phyloP scores from a whole-genome alignment of 2,113 vertebrate species.

The Cololabis saira region DNA sequence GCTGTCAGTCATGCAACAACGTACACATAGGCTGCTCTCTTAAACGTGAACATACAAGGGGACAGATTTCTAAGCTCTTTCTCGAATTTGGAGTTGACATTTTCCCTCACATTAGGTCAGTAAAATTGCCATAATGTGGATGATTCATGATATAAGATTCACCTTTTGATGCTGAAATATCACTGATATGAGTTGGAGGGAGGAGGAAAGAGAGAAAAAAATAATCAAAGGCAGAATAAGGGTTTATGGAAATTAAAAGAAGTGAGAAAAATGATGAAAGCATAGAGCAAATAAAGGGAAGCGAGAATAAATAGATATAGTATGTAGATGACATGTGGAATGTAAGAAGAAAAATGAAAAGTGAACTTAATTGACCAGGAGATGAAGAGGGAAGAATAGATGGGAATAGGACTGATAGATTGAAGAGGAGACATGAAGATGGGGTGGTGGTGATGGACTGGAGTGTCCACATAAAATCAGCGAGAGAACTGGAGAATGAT shows the following conservation, averaged over 20 bases:
- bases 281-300: neutral
- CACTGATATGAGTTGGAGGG: neutral
- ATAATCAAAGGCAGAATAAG: slow-evolving; percentile 4
- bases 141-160: neutral
- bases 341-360: neutral
- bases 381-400: slow-evolving; percentile 1
- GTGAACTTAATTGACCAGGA: slow-evolving; percentile 3
- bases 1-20: slow-evolving; percentile 43
- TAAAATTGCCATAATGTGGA: slow-evolving; percentile 1
- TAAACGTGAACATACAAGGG: neutral
- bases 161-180: slow-evolving; percentile 26
- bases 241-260: neutral
- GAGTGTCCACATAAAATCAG: slow-evolving; percentile 33
- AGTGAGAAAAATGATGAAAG: slow-evolving; percentile 43
- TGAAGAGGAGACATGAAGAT: neutral
- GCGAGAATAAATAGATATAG: neutral
- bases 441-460: slow-evolving; percentile 17
- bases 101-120: slow-evolving; percentile 3
- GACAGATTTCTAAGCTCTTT: neutral
- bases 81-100: slow-evolving; percentile 6
- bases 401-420: slow-evolving; percentile 2
- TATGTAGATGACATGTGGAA: neutral
- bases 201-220: slow-evolving; percentile 9
- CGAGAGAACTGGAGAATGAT: slow-evolving; percentile 17
- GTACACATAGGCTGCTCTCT: slow-evolving; percentile 1